These are phyloP conservation scores for Syngnathus acus DNA, from an alignment of 2,797 vertebrate species.

Conservation along the genomic window DNA sequence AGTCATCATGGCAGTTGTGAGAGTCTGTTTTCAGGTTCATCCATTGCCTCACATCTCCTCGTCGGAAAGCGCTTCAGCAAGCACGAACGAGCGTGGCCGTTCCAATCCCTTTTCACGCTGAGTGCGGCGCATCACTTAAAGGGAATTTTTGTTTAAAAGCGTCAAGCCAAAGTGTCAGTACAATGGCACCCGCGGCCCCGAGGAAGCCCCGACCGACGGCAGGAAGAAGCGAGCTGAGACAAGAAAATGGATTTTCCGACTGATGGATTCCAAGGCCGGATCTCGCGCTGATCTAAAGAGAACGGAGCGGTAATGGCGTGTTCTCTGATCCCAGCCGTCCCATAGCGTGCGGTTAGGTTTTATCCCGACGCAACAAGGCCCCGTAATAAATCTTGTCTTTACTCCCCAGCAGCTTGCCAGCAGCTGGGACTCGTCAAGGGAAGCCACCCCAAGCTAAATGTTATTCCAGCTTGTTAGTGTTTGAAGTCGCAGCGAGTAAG, in stretches of 20 bases:
- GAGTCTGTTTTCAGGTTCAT: slow-evolving; percentile 40
- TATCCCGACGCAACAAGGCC: slow-evolving; percentile 64
- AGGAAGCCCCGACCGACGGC: slow-evolving; percentile 42
- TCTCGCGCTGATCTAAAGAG: slow-evolving; percentile 44
- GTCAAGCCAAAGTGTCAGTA: slow-evolving; percentile 49
- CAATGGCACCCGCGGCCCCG: slow-evolving; percentile 49
- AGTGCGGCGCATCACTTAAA: slow-evolving; percentile 22
- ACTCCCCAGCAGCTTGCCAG: slow-evolving; percentile 68
- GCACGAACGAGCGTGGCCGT: slow-evolving; percentile 24
- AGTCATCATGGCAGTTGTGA: slow-evolving; percentile 28
- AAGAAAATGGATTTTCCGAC: slow-evolving; percentile 59
- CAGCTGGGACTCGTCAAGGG: slow-evolving; percentile 70
- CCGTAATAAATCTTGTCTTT: slow-evolving; percentile 70
- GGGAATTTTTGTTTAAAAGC: slow-evolving; percentile 26
- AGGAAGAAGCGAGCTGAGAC: slow-evolving; percentile 39
- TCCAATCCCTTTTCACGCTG: slow-evolving; percentile 13
- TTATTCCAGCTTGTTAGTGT: slow-evolving; percentile 79
- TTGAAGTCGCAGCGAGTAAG: slow-evolving; percentile 70
- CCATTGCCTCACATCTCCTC: slow-evolving; percentile 56
- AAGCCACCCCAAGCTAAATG: slow-evolving; percentile 77
- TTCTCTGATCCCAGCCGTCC: slow-evolving; percentile 58
- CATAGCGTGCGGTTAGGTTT: slow-evolving; percentile 63
- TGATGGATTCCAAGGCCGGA: slow-evolving; percentile 53
- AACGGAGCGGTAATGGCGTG: slow-evolving; percentile 54
- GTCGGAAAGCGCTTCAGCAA: slow-evolving; percentile 55